Evolutionary conservation across 2,113 vertebrate genomes (phyloP).

Genomic region (Bufo bufo): DNA sequence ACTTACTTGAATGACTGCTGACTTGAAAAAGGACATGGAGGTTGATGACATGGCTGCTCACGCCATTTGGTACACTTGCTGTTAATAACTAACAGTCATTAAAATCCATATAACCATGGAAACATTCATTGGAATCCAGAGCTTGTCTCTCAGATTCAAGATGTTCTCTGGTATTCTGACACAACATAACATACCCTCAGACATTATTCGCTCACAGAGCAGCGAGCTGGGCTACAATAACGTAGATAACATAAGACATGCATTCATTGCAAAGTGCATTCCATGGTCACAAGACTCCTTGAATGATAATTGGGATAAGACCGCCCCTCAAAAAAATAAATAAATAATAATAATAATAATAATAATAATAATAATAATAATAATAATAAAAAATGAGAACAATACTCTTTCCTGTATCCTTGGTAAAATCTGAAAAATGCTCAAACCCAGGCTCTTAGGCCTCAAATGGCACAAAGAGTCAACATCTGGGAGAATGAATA

Average conservation of each 20-base stretch:
- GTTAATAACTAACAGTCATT: slow-evolving; percentile 11
- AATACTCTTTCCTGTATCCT: too few relatives aligned
- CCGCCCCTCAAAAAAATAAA: too few relatives aligned
- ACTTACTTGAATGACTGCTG: slow-evolving; percentile 4
- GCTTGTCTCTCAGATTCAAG: not conserved
- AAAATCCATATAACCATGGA: slow-evolving; percentile 24
- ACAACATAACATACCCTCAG: not conserved
- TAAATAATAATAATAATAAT: too few relatives aligned
- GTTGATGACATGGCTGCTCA: slow-evolving; percentile 1
- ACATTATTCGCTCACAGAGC: not conserved
- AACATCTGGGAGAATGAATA: too few relatives aligned
- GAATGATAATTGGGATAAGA: too few relatives aligned
- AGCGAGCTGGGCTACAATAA: not conserved
- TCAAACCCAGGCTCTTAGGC: too few relatives aligned
- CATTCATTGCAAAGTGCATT: not conserved
- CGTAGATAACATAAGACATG: not conserved
- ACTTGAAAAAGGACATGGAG: not conserved
- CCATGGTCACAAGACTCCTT: not conserved
- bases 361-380: too few relatives aligned
- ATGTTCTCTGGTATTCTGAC: not conserved
- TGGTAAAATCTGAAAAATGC: too few relatives aligned
- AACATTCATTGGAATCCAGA: slow-evolving; percentile 3
- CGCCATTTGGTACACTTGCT: not conserved
- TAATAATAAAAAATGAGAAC: too few relatives aligned
- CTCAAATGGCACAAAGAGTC: too few relatives aligned